Evolutionary conservation across 2,113 vertebrate genomes (phyloP).

Genomic region (Opisthocomus hoazin): DNA sequence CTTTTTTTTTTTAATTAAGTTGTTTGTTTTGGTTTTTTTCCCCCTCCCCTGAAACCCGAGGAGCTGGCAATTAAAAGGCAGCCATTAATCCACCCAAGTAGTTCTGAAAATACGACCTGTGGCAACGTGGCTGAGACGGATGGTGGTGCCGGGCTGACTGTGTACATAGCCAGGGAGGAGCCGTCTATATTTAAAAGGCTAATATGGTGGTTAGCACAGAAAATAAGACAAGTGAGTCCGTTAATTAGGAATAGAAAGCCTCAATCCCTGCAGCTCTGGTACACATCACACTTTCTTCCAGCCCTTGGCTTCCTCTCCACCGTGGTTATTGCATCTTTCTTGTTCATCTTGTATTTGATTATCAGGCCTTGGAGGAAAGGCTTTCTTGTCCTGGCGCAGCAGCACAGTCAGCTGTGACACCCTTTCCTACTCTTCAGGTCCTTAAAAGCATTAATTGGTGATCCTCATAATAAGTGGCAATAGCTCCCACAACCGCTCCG

Average conservation of each 20-base stretch:
- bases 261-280: slow-evolving; percentile 11
- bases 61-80: slow-evolving; percentile 16
- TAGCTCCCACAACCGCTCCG: accelerated
- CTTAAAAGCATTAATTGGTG: background rate
- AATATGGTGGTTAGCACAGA: background rate
- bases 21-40: background rate
- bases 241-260: slow-evolving; percentile 39
- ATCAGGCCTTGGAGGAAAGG: background rate
- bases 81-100: slow-evolving; percentile 7
- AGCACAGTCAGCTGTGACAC: background rate
- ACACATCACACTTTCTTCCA: background rate
- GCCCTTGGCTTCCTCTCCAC: background rate
- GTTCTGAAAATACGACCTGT: slow-evolving; percentile 27
- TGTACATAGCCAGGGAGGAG: slow-evolving; percentile 23
- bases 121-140: background rate
- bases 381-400: background rate
- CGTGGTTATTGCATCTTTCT: background rate
- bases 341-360: background rate
- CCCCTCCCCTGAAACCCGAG: accelerated
- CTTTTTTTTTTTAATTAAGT: background rate
- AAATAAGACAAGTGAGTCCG: slow-evolving; percentile 27
- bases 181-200: slow-evolving; percentile 36
- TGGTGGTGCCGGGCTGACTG: slow-evolving; percentile 4
- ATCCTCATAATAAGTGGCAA: background rate
- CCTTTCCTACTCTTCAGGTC: background rate